Percentiles rank a stretch among this genome's conserved stretches.
These are phyloP conservation scores for Saguinus midas DNA, from an alignment of 2,113 vertebrate species.

Conservation along the genomic window DNA sequence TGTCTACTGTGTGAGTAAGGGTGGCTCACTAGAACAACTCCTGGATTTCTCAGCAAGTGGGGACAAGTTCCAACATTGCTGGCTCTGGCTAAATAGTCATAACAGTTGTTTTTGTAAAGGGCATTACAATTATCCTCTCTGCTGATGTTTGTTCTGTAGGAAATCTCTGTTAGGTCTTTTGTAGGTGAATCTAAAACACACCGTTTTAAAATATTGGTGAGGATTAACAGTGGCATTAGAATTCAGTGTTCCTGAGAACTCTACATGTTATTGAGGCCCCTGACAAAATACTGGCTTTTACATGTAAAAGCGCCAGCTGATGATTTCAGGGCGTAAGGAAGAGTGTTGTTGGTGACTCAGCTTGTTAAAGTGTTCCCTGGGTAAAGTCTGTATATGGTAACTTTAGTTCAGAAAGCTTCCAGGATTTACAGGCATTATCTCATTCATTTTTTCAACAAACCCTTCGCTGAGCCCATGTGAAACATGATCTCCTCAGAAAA, in stretches of 20 bases:
- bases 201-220: slow-evolving; percentile 21
- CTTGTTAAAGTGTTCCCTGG: neutral
- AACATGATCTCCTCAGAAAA: slow-evolving; percentile 7
- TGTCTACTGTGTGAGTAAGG: slow-evolving; percentile 71
- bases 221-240: slow-evolving; percentile 12
- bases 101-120: slow-evolving; percentile 75
- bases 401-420: neutral
- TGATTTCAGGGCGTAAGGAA: neutral
- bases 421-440: neutral
- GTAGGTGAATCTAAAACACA: slow-evolving; percentile 47
- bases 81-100: slow-evolving; percentile 59
- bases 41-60: slow-evolving; percentile 67
- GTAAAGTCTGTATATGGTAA: neutral
- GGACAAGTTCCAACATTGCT: slow-evolving; percentile 64
- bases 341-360: neutral
- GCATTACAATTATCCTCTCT: slow-evolving; percentile 64
- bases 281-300: neutral
- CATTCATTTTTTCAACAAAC: slow-evolving; percentile 9
- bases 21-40: slow-evolving; percentile 54
- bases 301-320: neutral
- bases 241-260: neutral
- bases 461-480: neutral
- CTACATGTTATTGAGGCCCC: neutral
- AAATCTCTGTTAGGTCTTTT: slow-evolving; percentile 65
- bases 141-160: slow-evolving; percentile 65